Base-by-base conservation (phyloP, 2,113 vertebrate genomes). In the Elephas maximus region DNA sequence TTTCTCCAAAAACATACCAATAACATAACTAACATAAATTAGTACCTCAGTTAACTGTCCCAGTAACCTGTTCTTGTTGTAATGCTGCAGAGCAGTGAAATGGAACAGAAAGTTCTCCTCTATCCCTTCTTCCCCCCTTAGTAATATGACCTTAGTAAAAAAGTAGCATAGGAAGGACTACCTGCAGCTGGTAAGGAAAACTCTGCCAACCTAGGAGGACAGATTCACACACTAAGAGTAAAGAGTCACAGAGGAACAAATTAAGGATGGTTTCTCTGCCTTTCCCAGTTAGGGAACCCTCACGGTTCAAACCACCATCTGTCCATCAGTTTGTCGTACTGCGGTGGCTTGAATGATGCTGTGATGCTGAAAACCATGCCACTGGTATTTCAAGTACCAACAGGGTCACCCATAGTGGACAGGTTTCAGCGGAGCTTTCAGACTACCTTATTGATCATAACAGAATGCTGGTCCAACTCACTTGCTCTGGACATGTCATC, bases 91-190 rank as follows among this genome's bases (percentile, higher is more conserved):
- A 51, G 53, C 41, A 41, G n/a, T 41, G 23, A 57, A 0, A 9
- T 21, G 62, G 76, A 3, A 14, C 44, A 26, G 21, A 65, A 20
- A 51, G 33, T 15, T 20, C 5, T 26, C 26, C n/a, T 44, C n/a
- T 21, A 33, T 8, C 23, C n/a, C 4, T 48, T 71, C 12, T 41
- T 12, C 4, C 26, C 24, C 3, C 10, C 24, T 24, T 10, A 23
- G 3, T 33, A 57, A 71, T 11, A 18, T 14, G 44, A 37, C 37
- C 2, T n/a, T 6, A 7, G 28, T 8, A 24, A 14, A 2, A 8
- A 37, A 63, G 15, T 10, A 21, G 3, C 14, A 12, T 0, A 11
- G 57, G 23, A 12, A 12, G 2, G 26, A 6, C 23, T 1, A 17
- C 1, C 62, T 23, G 14, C 4, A 4, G 12, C 53, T 17, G 12